Evolutionary conservation across 2,113 vertebrate genomes (phyloP), one percentile per base, ranked within the genome.

Genomic region (Rhabdornis inornatus): DNA sequence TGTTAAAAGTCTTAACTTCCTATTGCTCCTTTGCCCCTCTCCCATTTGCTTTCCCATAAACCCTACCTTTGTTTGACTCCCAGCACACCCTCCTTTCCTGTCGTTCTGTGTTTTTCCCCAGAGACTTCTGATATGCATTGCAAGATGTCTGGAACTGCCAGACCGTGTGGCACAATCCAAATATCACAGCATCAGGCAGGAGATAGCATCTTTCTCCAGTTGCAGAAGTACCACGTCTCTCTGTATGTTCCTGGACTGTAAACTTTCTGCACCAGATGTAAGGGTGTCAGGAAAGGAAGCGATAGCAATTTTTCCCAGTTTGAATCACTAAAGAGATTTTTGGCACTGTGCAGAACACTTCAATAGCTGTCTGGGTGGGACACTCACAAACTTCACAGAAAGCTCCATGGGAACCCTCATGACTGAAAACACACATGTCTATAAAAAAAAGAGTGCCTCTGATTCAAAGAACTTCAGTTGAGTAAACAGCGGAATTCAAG

Each of bases 41-140:
- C 45, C 77, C 6, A 10, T 80, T 89, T 79, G 80, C 65, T 95
- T 95, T 96, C 93, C 83, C 92, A 87, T 96, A 95, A 90, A 89
- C 70, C 93, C 94, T 96, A 90, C 91, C 92, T 96, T 93, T 96
- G 71, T 95, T 93, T 93, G 88, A 92, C 90, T 96, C 92, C 47
- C 92, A 96, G 83, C 85, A 94, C 85, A 89, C 87, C 89, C 74
- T 95, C 57, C 57, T 90, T 44, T 70, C 33, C 47, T 81, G 15
- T n/a, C 12, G 27, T 63, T 57, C 39, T 83, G 21, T 5, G 56
- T 78, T 68, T 65, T 66, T 23, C 11, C 49, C 4, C 31, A 24
- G 39, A 70, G 56, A 75, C 23, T 87, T 92, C 79, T 89, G 65
- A 82, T 84, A 59, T 6, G 15, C 53, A 22, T 70, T 92, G 61